Percentiles rank a stretch among this genome's conserved stretches.
These are phyloP conservation scores for Dioctria rufipes DNA, from an alignment of 2,888 invertebrate species.

Conservation along the genomic window DNA sequence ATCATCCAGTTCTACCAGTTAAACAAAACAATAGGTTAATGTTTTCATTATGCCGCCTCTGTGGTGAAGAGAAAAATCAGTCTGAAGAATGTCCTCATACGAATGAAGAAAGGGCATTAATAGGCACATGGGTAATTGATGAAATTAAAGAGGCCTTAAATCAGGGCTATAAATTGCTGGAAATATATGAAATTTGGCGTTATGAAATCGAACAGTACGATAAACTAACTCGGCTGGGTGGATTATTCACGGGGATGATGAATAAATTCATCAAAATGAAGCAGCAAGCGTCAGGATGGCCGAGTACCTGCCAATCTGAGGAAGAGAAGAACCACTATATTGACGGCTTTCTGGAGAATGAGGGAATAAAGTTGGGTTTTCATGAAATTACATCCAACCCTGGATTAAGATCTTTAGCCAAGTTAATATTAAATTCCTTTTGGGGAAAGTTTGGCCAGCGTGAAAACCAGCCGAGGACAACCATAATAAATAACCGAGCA, in stretches of 20 bases:
- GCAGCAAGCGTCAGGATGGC: constrained; percentile 62
- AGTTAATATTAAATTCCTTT: too few species aligned
- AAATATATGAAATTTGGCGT: constrained; percentile 64
- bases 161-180: constrained; percentile 62
- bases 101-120: too few species aligned
- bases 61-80: constrained; percentile 45
- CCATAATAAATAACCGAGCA: too few species aligned
- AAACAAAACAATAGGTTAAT: constrained; percentile 62
- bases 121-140: too few species aligned
- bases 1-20: constrained; percentile 64
- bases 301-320: constrained; percentile 51
- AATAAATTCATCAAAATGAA: constrained; percentile 63
- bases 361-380: constrained; percentile 61
- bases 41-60: constrained; percentile 62
- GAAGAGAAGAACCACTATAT: constrained; percentile 60
- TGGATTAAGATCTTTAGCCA: too few species aligned
- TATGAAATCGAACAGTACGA: constrained; percentile 61
- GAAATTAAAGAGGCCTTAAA: constrained; percentile 63
- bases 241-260: constrained; percentile 62
- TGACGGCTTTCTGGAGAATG: constrained; percentile 59
- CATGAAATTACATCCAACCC: constrained; percentile 61
- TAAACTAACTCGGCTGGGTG: constrained; percentile 49
- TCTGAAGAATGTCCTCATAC: too few species aligned
- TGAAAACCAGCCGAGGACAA: too few species aligned
- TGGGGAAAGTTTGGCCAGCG: too few species aligned